A percentile compares a stretch with the other conserved stretches of the same genome.
Conservation (phyloP, 2,113 vertebrate genomes). For the Paramormyrops kingsleyae region DNA sequence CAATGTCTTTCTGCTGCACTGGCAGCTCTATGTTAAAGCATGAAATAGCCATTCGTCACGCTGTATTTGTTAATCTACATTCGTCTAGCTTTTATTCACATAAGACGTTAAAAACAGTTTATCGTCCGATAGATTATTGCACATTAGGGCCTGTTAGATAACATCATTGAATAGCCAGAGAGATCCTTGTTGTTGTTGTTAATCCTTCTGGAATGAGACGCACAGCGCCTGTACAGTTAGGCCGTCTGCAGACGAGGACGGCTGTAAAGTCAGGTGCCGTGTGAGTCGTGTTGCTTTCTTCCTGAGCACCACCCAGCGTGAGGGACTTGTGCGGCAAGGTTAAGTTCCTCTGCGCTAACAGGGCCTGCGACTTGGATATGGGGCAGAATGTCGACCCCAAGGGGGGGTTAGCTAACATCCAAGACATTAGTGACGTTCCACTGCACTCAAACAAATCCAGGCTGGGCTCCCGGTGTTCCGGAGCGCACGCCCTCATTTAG, state of each 20-base stretch:
- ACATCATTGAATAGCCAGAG: background rate
- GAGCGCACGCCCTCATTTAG: background rate
- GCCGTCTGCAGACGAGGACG: background rate
- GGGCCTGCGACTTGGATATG: background rate
- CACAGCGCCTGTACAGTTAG: background rate
- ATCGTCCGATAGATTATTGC: background rate
- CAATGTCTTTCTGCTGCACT: background rate
- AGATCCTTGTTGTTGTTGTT: background rate
- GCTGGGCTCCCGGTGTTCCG: background rate
- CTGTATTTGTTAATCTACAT: background rate
- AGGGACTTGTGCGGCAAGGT: background rate
- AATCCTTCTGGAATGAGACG: background rate
- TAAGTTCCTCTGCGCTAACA: background rate
- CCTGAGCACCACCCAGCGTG: background rate
- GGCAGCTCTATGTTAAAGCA: background rate
- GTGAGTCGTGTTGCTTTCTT: background rate
- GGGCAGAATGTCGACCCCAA: background rate
- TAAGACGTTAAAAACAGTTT: background rate
- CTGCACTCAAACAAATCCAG: background rate
- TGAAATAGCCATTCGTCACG: background rate
- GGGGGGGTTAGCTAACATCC: background rate
- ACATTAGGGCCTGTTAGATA: background rate
- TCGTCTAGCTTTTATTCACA: background rate
- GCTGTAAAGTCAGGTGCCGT: background rate
- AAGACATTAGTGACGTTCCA: background rate